Base-by-base conservation (phyloP, 1,140 invertebrate species). In the Globodera ellingtonae region DNA sequence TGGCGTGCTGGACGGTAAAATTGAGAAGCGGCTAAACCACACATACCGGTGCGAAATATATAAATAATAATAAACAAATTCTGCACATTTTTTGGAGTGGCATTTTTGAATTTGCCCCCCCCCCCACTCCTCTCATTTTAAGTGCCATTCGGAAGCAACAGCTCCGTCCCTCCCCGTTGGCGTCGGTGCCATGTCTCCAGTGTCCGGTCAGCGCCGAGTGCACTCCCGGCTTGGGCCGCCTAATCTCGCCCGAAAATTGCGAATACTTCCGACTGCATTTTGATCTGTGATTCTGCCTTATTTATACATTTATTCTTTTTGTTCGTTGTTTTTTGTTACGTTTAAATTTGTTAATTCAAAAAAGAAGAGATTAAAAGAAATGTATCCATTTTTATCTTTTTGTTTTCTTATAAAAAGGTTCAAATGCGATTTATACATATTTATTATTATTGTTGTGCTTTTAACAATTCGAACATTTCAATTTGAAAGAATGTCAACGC, bases 191-290 rank as follows among this genome's bases (percentile, higher is more conserved):
- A n/a, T 85, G 84, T 62, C 52, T 85, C n/a, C 79, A 82, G 24
- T 85, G 84, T 62, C 85, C 84, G 21, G 70, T 85, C 50, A 44
- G 56, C 6, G 8, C 46, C 47, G 84, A 85, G 56, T 85, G 84
- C 66, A 59, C 62, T 48, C 62, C 75, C 35, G 75, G 81, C 21
- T 21, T 79, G 18, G 85, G 82, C 47, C 79, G 85, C 46, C 59
- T 76, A 15, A 85, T 85, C 52, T 85, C 85, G 18, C 84, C 84
- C 4, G 84, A 84, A 69, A 84, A 72, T 24, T 85, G 84, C 70
- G 83, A 84, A 71, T 84, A 84, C 48, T 62, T 84, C 50, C n/a
- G 73, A 18, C 24, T 24, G 7, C 56, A 72, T 66, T 86, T 84
- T 79, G 83, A 86, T 46, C 70, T 84, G 15, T 84, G 69, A 86